Percentiles rank a stretch among this genome's conserved stretches.
Evolutionary conservation across 2,113 vertebrate genomes (phyloP).

Genomic region (Rhabdornis inornatus): DNA sequence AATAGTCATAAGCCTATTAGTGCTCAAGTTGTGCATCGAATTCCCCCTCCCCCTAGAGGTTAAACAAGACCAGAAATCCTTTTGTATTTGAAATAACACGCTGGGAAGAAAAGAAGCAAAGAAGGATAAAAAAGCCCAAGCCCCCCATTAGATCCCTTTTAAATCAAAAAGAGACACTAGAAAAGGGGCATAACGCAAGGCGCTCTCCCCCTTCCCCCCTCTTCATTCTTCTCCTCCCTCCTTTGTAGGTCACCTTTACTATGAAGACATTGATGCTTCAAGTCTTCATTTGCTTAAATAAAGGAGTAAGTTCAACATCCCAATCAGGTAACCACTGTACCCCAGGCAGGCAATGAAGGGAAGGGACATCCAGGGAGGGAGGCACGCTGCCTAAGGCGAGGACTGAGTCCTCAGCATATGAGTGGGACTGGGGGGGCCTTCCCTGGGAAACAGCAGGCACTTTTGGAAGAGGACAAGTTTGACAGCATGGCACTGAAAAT

Average conservation of each 20-base stretch:
- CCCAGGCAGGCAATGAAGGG: fast-evolving
- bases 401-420: fast-evolving
- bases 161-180: neutral
- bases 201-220: neutral
- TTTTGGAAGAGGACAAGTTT: neutral
- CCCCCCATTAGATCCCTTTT: neutral
- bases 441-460: neutral
- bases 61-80: conserved; percentile 57
- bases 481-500: neutral
- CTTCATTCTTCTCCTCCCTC: neutral
- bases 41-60: neutral
- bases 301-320: neutral
- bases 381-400: fast-evolving
- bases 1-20: conserved; percentile 42
- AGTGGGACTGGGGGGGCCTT: no score
- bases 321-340: neutral
- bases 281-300: conserved; percentile 34
- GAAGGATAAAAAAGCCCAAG: conserved; percentile 45
- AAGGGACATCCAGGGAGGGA: neutral
- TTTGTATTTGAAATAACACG: neutral
- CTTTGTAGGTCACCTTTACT: conserved; percentile 48
- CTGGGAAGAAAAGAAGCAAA: conserved; percentile 19
- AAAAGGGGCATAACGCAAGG: neutral
- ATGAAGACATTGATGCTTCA: neutral
- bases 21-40: neutral